phyloP scores from a whole-genome alignment of 2,797 vertebrate species.

The Hemitrygon akajei region DNA sequence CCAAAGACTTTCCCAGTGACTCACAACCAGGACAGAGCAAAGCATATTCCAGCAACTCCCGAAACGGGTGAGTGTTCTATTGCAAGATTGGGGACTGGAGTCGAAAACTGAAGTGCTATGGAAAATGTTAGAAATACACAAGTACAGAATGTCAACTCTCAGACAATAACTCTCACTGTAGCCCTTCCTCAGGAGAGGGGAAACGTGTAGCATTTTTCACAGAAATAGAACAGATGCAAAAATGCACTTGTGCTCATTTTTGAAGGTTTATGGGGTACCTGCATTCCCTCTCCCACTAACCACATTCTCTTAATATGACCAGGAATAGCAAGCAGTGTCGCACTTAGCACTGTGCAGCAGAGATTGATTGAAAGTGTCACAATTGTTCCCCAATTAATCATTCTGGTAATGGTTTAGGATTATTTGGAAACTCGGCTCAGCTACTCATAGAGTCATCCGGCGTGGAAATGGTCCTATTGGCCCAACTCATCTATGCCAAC shows the following conservation, averaged over 20 bases:
- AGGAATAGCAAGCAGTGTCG: neutral
- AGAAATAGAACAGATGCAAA: neutral
- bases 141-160: too few species aligned
- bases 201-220: neutral
- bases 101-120: neutral
- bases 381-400: neutral
- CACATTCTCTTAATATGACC: neutral
- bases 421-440: too few species aligned
- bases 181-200: neutral
- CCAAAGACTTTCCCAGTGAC: constrained; percentile 55
- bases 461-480: too few species aligned
- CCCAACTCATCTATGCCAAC: too few species aligned
- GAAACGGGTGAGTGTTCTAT: neutral
- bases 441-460: too few species aligned
- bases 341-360: neutral
- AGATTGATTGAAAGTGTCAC: neutral
- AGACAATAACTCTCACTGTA: neutral
- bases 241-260: neutral
- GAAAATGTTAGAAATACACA: neutral
- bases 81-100: too few species aligned
- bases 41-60: neutral
- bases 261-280: neutral
- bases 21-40: constrained; percentile 61
- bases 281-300: neutral
- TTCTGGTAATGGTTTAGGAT: too few species aligned